Conservation (phyloP, 2,888 invertebrate species). For the Perizoma affinitatum region DNA sequence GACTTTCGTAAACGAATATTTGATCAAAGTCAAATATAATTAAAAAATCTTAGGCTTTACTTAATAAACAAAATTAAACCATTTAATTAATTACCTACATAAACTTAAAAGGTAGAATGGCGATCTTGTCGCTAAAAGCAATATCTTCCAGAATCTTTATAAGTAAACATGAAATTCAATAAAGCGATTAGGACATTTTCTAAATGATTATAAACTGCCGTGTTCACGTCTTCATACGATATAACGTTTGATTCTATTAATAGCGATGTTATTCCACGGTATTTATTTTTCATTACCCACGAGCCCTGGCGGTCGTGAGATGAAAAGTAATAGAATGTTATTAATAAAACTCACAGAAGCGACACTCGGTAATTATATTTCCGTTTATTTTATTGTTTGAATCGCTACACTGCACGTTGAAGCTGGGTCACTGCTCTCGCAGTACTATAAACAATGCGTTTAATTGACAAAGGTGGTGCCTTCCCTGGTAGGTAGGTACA, state of each 20-base stretch:
- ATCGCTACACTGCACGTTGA: conserved; percentile 20
- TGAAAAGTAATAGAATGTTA: conserved; percentile 31
- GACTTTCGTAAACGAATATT: too few relatives aligned
- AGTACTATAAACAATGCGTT: conserved; percentile 46
- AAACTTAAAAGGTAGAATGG: too few relatives aligned
- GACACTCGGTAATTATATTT: conserved; percentile 32
- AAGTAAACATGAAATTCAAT: conserved; percentile 32
- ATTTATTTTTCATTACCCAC: too few relatives aligned
- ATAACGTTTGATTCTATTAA: conserved; percentile 25
- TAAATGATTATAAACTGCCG: conserved; percentile 27
- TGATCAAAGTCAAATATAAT: too few relatives aligned
- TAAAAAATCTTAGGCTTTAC: too few relatives aligned
- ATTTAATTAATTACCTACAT: not conserved
- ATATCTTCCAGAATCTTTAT: conserved; percentile 1
- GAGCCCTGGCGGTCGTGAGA: conserved; percentile 12
- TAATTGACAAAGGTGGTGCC: conserved; percentile 52
- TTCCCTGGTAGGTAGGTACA: conserved; percentile 5
- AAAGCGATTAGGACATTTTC: conserved; percentile 26
- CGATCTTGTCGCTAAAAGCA: too few relatives aligned
- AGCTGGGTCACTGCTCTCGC: conserved; percentile 41
- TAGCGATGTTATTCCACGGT: conserved; percentile 8
- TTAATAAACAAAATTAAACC: too few relatives aligned
- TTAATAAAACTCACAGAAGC: conserved; percentile 25
- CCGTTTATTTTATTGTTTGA: conserved; percentile 32
- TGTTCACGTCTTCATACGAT: conserved; percentile 5